A percentile compares a stretch with the other conserved stretches of the same genome.
phyloP scores from a whole-genome alignment of 2,113 vertebrate genomes.

The Neodontobutis hainanensis region DNA sequence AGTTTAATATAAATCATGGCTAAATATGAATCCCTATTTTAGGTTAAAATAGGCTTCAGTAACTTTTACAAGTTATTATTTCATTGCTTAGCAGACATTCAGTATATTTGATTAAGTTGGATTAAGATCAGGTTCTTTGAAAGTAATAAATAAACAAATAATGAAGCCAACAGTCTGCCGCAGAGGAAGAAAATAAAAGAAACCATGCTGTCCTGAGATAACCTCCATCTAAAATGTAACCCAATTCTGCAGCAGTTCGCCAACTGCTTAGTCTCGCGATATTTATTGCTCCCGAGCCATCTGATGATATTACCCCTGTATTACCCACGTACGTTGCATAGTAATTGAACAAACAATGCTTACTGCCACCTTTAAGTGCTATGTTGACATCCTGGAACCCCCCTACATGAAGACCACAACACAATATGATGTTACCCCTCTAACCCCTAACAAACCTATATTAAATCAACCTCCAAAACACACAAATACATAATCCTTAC shows the following conservation, averaged over 20 bases:
- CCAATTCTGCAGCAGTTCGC: not conserved
- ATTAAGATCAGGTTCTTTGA: not conserved
- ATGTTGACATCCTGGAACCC: constrained; percentile 4
- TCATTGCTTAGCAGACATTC: not conserved
- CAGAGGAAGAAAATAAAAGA: not conserved
- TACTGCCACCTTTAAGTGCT: not conserved
- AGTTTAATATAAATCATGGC: too few species aligned
- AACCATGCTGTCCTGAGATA: constrained; percentile 51
- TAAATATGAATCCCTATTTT: too few species aligned
- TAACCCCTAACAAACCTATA: constrained; percentile 9
- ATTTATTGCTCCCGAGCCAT: not conserved
- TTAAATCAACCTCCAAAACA: not conserved
- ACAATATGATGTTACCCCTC: constrained; percentile 17
- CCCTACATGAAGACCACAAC: not conserved
- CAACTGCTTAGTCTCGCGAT: not conserved
- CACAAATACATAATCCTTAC: constrained; percentile 25
- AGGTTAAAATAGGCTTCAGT: too few species aligned
- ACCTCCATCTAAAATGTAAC: constrained; percentile 16
- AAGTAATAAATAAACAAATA: not conserved
- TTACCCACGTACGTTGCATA: too few species aligned
- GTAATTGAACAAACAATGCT: not conserved
- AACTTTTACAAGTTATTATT: too few species aligned
- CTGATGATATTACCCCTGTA: not conserved
- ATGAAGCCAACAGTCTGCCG: not conserved
- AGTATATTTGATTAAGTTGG: not conserved